Base-by-base conservation (phyloP, 2,888 invertebrate species). In the Protonemura montana region DNA sequence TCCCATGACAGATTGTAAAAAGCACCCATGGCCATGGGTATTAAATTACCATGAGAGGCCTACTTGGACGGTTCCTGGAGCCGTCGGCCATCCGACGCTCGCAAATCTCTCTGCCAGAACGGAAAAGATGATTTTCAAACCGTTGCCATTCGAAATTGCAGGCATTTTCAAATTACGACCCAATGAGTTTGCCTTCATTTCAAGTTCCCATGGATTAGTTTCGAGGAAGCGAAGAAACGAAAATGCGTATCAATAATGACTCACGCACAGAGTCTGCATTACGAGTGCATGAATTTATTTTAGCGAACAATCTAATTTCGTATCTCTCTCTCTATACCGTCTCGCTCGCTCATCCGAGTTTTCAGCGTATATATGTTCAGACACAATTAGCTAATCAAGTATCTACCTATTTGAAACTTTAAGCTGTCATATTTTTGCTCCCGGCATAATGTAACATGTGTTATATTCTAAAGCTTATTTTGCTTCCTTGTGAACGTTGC, bases 1-100 rank as follows among this genome's bases (percentile, higher is more conserved):
- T 81, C 81, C 81, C 81, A 81, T 81, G 81, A 81, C 81, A 81
- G 28, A 78, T 28, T 30, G 81, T 59, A 59, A 59, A 81, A 30
- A 28, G 81, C 81, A 30, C 29, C 81, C 81, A n/a, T 6, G 28
- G 28, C 81, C 81, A n/a, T n/a, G n/a, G 28, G 27, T 29, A 81
- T 81, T 81, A 81, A 81, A 81, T 81, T 30, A 81, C 28, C 81
- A 81, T 81, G n/a, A n/a, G 30, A 30, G 30, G 28, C 30, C 29
- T 30, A 81, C 26, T 78, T 78, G 78, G 78, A 78, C 78, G n/a
- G 21, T 59, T 3, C 35, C 10, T 35, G 35, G 5, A 35, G 35
- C 35, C 35, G 10, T 10, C 3, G 35, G 5, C 35, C 35, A 35
- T 59, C 59, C 59, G 59, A 59, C 59, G 59, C 3, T 10, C 59